Conservation (phyloP, 2,113 vertebrate species). For the Platysteira castanea region DNA sequence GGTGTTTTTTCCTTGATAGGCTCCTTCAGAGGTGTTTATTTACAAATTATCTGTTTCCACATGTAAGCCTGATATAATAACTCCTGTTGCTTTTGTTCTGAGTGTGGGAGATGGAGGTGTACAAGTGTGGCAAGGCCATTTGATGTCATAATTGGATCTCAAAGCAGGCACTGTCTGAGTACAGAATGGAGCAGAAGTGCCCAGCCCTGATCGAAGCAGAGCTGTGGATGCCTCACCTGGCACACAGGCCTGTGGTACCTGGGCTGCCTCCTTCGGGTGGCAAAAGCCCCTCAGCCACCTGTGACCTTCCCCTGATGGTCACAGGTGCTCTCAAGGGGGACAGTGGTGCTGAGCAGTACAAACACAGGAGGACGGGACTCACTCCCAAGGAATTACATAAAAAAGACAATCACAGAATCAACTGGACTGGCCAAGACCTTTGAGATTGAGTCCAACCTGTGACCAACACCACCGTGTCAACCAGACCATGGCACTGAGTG, state of each 20-base stretch:
- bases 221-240: not conserved
- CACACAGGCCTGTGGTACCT: not conserved
- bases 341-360: accelerated
- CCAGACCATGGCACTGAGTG: not conserved
- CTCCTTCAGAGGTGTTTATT: conserved; percentile 41
- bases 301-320: not conserved
- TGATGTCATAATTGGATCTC: not conserved
- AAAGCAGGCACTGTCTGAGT: not conserved
- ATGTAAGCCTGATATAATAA: not conserved
- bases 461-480: not conserved
- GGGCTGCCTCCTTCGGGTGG: accelerated
- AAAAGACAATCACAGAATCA: not conserved
- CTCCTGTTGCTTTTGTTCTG: not conserved
- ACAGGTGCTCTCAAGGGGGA: not conserved
- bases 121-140: not conserved
- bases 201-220: not conserved
- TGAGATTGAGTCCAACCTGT: not conserved
- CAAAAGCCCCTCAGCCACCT: not conserved
- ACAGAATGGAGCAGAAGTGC: not conserved
- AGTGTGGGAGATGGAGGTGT: not conserved
- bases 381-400: not conserved
- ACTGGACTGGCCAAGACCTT: not conserved
- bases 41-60: not conserved
- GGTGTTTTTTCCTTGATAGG: not conserved
- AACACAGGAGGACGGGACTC: not conserved